Evolutionary conservation across 2,797 vertebrate genomes (phyloP).

Genomic region (Halcyon chelicuti): DNA sequence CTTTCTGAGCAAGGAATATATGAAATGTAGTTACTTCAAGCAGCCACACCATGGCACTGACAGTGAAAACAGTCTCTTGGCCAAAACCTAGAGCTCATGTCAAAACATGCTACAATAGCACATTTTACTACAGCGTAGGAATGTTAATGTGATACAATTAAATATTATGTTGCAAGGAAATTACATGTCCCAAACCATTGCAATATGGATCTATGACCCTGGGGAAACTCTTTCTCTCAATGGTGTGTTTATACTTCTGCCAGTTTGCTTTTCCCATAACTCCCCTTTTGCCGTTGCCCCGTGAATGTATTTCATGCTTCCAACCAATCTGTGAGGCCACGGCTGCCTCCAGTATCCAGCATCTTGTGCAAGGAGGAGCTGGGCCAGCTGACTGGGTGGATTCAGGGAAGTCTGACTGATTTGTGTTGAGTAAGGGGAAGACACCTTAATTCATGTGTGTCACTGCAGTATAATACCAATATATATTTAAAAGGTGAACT

Average conservation of each 20-base stretch:
- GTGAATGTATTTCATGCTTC: neutral
- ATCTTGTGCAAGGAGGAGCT: neutral
- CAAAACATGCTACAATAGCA: conserved; percentile 33
- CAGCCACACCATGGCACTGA: conserved; percentile 54
- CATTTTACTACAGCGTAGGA: conserved; percentile 29
- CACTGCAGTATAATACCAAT: neutral
- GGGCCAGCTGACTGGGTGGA: neutral
- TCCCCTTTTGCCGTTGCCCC: neutral
- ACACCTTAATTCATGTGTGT: neutral
- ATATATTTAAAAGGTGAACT: neutral
- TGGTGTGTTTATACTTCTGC: neutral
- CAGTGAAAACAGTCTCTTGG: neutral
- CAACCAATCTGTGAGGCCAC: fast-evolving
- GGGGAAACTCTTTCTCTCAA: neutral
- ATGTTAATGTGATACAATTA: conserved; percentile 46
- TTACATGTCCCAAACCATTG: neutral
- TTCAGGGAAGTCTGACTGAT: neutral
- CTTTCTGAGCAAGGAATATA: neutral
- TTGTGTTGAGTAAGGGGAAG: neutral
- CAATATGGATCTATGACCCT: neutral
- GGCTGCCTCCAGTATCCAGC: neutral
- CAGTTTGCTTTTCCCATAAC: neutral
- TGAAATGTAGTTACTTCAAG: conserved; percentile 31
- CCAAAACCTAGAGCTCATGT: neutral
- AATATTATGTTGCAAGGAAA: conserved; percentile 39